phyloP scores from a whole-genome alignment of 2,113 vertebrate genomes.

The Dicrurus megarhynchus region DNA sequence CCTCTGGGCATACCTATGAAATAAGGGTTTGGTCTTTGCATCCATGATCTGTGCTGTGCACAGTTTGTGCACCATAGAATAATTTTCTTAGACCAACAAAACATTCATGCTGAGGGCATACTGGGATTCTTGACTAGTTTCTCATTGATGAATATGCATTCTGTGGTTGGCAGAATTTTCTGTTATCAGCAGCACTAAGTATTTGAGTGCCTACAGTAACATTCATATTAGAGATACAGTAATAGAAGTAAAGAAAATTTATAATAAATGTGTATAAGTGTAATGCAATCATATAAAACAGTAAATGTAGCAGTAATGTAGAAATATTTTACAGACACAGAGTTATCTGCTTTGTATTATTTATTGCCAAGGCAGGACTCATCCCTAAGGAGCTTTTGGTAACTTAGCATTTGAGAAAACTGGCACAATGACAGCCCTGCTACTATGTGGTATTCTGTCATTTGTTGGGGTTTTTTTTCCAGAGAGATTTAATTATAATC shows the following conservation, averaged over 20 bases:
- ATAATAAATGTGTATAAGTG: not conserved
- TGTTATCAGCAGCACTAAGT: not conserved
- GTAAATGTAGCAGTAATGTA: not conserved
- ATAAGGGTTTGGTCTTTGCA: not conserved
- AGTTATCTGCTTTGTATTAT: not conserved
- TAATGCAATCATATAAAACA: not conserved
- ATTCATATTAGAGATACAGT: not conserved
- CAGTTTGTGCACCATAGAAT: not conserved
- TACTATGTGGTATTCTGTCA: not conserved
- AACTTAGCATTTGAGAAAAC: not conserved
- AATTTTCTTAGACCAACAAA: not conserved
- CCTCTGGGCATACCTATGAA: not conserved
- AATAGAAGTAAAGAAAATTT: not conserved
- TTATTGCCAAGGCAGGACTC: not conserved
- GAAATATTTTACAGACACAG: not conserved
- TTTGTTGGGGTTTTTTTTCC: not conserved
- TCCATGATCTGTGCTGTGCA: not conserved
- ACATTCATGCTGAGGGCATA: not conserved
- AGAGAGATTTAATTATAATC: conserved; percentile 1
- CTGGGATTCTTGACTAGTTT: not conserved
- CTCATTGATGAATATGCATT: not conserved
- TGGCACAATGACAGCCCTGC: not conserved
- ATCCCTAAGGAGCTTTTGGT: not conserved
- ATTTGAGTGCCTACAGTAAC: not conserved
- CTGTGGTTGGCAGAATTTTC: not conserved